phyloP scores from a whole-genome alignment of 2,797 vertebrate genomes.

The Rhodeus uyekii region DNA sequence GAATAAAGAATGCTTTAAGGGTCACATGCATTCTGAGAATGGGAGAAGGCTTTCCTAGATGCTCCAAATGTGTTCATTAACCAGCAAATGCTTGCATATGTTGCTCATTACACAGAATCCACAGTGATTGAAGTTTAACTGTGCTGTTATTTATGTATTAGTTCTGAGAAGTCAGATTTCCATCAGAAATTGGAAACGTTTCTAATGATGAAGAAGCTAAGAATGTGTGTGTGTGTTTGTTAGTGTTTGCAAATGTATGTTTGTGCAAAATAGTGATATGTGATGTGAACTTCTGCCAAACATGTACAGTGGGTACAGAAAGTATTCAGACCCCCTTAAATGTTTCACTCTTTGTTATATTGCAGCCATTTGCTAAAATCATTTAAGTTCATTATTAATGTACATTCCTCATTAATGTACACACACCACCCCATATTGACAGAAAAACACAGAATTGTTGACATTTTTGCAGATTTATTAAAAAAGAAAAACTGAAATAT shows the following conservation, averaged over 20 bases:
- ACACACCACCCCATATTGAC: too few species aligned
- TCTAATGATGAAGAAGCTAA: not conserved
- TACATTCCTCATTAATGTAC: too few species aligned
- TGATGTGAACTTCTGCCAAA: not conserved
- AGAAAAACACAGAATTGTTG: too few species aligned
- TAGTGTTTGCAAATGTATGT: not conserved
- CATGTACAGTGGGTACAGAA: too few species aligned
- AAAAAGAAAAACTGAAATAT: too few species aligned
- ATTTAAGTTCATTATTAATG: too few species aligned
- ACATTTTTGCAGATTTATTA: too few species aligned
- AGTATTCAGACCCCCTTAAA: too few species aligned
- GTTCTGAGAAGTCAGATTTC: conserved; percentile 34
- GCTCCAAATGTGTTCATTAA: conserved; percentile 35
- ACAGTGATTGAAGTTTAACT: conserved; percentile 1
- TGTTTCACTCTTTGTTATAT: too few species aligned
- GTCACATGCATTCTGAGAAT: conserved; percentile 26
- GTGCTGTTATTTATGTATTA: conserved; percentile 10
- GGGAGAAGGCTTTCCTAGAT: conserved; percentile 14
- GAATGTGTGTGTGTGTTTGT: not conserved
- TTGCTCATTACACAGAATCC: conserved; percentile 27
- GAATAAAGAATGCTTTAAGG: not conserved
- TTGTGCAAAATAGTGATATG: not conserved
- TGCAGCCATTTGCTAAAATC: too few species aligned
- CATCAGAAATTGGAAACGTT: not conserved
- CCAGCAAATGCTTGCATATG: conserved; percentile 20